Evolutionary conservation across 2,797 vertebrate species (phyloP).

Genomic region (Myioborus miniatus): DNA sequence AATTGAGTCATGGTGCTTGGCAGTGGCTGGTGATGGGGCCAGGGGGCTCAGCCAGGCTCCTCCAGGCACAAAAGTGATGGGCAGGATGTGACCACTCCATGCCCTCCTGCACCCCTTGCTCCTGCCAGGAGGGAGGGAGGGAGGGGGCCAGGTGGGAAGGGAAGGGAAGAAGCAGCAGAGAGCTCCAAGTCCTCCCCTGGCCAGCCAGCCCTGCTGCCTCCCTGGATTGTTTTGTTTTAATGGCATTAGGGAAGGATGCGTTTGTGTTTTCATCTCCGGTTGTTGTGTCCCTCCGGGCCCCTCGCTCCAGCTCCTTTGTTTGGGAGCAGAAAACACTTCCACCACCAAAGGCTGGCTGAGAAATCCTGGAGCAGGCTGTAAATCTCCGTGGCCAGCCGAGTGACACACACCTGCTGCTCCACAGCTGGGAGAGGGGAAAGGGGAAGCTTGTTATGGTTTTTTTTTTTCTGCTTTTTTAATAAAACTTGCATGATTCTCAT

Average conservation of each 20-base stretch:
- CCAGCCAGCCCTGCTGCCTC: background rate
- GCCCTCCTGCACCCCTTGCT: background rate
- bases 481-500: constrained; percentile 20
- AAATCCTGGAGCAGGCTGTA: constrained; percentile 65
- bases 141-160: background rate
- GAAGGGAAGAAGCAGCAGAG: background rate
- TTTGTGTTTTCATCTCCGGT: constrained; percentile 46
- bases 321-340: constrained; percentile 48
- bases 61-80: background rate
- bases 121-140: background rate
- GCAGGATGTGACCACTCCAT: background rate
- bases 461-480: background rate
- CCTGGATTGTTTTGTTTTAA: background rate
- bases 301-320: constrained; percentile 1
- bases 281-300: constrained; percentile 28
- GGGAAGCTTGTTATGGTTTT: background rate
- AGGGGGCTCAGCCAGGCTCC: background rate
- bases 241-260: background rate
- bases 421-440: constrained; percentile 34
- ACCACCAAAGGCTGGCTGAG: background rate
- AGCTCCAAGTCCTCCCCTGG: background rate
- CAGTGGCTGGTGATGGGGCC: accelerated
- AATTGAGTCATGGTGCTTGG: background rate
- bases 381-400: constrained; percentile 33
- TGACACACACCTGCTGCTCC: constrained; percentile 56